These are phyloP conservation scores for Orius insidiosus DNA, from an alignment of 1,140 invertebrate genomes.

Conservation along the genomic window DNA sequence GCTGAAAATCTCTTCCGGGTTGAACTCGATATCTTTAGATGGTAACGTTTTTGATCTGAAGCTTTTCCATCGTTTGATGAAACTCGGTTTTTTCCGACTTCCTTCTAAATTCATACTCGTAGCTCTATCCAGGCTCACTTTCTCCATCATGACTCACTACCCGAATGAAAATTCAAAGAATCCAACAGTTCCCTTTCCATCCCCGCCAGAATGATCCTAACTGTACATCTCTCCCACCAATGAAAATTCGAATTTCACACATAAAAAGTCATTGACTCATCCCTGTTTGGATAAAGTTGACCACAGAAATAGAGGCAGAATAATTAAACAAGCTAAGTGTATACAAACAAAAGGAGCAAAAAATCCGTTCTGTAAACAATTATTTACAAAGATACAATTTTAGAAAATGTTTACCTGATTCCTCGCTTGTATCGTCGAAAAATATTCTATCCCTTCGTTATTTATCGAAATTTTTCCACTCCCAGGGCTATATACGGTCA, in stretches of 20 bases:
- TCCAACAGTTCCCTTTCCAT: background rate
- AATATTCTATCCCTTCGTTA: constrained; percentile 57
- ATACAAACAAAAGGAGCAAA: no score
- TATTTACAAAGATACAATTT: no score
- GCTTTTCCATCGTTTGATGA: constrained; percentile 24
- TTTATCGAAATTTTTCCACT: constrained; percentile 71
- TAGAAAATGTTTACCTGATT: constrained; percentile 29
- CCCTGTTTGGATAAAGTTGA: no score
- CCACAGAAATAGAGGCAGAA: no score
- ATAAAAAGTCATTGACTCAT: no score
- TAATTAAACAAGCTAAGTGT: no score
- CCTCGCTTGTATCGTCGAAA: constrained; percentile 43
- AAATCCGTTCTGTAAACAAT: no score
- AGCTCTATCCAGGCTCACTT: constrained; percentile 22
- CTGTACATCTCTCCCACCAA: constrained; percentile 7
- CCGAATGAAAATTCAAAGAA: background rate
- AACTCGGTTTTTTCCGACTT: constrained; percentile 19
- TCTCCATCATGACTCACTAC: constrained; percentile 17
- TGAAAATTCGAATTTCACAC: no score
- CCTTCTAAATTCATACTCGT: constrained; percentile 23
- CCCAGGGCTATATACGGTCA: constrained; percentile 53
- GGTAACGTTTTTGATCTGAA: constrained; percentile 14
- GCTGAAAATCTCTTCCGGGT: constrained; percentile 24
- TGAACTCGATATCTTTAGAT: constrained; percentile 4
- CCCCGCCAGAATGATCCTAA: constrained; percentile 4